Base-by-base conservation (phyloP, 2,888 invertebrate genomes). In the Microctonus brassicae region DNA sequence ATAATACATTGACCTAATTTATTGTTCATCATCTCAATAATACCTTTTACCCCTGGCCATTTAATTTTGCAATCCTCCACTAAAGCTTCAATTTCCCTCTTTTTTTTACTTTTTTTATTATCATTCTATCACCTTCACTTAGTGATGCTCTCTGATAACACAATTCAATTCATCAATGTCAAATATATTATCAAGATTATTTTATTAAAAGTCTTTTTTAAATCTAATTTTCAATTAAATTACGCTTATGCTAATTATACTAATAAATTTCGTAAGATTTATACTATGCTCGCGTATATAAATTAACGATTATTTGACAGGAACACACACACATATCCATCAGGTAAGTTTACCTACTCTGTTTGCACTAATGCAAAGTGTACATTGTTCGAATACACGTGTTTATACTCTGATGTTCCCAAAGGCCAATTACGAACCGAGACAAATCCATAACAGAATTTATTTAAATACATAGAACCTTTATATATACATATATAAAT, bases 1-100 rank as follows among this genome's bases (percentile, higher is more conserved):
- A 20, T 63, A 55, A 55, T 61, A 55, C 52, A 60, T 73, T 29
- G 58, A 68, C 70, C 69, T 72, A 58, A 76, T 73, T 68, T 74
- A 76, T 74, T 76, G 69, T 69, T 74, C 66, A 73, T 70, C 65
- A 69, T 74, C 71, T n/a, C 68, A 73, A 73, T 73, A 74, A 73
- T 66, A 57, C 72, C 72, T 47, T 7, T 20, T 6, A 2, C 47
- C 39, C 67, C 34, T n/a, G 11, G 47, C 13, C 36, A 47, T 70
- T 63, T 33, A 66, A 58, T 20, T 67, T n/a, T 60, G 53, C 39
- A 69, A 42, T 13, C 34, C 20, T 61, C n/a, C n/a, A n/a, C n/a
- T n/a, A 29, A 29, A 3, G 29, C 7, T 29, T 5, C 7, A 29
- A 5, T 29, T 33, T 60, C 47, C 42, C 29, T 24, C 34, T 34